Conservation (phyloP, 2,888 invertebrate species). For the Xylota segnis region DNA sequence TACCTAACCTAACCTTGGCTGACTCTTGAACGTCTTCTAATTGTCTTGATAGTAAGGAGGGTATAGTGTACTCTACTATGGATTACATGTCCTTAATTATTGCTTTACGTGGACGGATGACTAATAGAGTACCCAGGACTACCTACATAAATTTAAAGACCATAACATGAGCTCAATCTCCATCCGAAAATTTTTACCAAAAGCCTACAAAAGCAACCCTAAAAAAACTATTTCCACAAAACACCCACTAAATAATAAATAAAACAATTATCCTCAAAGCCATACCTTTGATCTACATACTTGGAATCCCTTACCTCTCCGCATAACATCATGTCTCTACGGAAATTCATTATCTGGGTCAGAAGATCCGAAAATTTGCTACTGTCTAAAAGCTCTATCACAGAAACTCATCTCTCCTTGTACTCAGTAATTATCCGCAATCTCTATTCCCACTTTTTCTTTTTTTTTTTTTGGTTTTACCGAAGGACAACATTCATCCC, state of each 20-base stretch:
- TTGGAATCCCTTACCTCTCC: background rate
- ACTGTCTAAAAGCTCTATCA: slow-evolving; percentile 13
- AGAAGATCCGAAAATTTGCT: slow-evolving; percentile 41
- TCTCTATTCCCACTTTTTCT: background rate
- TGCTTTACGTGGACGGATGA: no score
- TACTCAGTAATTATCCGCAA: slow-evolving; percentile 3
- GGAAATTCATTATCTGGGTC: slow-evolving; percentile 10
- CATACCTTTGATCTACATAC: background rate
- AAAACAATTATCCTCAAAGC: background rate
- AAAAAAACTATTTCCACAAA: background rate
- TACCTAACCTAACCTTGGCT: no score
- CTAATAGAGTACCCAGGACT: no score
- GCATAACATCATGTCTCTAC: background rate
- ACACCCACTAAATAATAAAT: background rate
- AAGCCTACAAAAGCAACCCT: no score
- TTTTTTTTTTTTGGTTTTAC: background rate
- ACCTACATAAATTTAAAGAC: no score
- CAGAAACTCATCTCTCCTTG: background rate
- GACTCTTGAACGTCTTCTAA: no score
- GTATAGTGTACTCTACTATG: no score
- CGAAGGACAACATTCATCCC: slow-evolving; percentile 13
- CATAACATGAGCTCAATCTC: no score
- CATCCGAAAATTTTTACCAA: no score
- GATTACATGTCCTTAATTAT: no score
- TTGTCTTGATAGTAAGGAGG: no score